Base-by-base conservation (phyloP, 2,888 invertebrate species). In the Nineta flava region DNA sequence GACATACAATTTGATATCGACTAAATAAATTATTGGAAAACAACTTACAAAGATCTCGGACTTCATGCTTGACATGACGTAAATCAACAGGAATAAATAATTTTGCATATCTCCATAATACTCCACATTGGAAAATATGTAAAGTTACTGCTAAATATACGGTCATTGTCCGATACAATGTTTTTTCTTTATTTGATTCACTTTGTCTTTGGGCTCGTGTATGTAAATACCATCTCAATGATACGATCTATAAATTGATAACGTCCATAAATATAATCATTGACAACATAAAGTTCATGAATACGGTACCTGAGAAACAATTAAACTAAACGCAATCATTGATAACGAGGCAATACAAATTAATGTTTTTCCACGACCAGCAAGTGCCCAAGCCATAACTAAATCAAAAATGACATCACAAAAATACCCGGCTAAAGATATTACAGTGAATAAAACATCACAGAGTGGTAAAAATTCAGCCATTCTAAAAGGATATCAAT, bases 321-420 rank as follows among this genome's bases (percentile, higher is more conserved):
- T 63, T 47, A 86, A 71, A 6, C 90, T 87, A 3, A 81, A 70
- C 49, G 82, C 66, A 51, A 90, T 79, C 53, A 87, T 76, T 46
- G 77, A 74, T 56, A 87, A 70, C 54, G 84, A 78, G 21, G 81
- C 76, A 9, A 75, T 73, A 58, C 82, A 83, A 59, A 81, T 77
- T 53, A 76, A 71, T 53, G 73, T 73, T 57, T 76, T 72, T 34
- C 78, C 77, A 50, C 78, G 71, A 62, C 82, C 79, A 55, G 84
- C 81, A 31, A 91, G 73, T 19, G 88, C 86, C 66, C 88, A 91
- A 44, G 85, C 81, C 73, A 87, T 82, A 51, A 90, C 81, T 53
- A 88, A 75, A 67, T 91, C 88, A 66, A 91, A 91, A 7, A 90
- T 87, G 54, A 88, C 81, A 72, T 90, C 88, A 73, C 90, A 90